Evolutionary conservation across 2,797 vertebrate species (phyloP).

Genomic region (Fundulus diaphanus): DNA sequence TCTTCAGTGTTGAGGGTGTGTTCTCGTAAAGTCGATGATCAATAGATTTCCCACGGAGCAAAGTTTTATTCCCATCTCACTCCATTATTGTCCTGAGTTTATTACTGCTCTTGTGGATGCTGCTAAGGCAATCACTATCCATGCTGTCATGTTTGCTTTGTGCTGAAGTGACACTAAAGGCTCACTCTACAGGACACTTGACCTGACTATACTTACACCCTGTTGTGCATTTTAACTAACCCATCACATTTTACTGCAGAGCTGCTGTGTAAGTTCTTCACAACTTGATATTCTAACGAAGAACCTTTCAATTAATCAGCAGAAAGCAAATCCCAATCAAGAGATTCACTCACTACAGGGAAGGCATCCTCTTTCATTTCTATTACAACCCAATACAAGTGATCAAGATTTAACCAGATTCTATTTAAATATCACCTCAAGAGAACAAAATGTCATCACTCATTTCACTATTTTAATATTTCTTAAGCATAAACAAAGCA

Average conservation of each 20-base stretch:
- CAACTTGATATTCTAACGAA: too few relatives aligned
- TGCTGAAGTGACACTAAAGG: constrained; percentile 24
- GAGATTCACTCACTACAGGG: too few relatives aligned
- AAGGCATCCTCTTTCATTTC: too few relatives aligned
- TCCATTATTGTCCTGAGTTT: constrained; percentile 53
- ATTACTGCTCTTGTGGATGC: constrained; percentile 44
- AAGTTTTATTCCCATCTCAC: constrained; percentile 39
- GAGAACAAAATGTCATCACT: too few relatives aligned
- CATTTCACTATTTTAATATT: too few relatives aligned
- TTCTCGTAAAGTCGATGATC: constrained; percentile 30
- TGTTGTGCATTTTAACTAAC: constrained; percentile 11
- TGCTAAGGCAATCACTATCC: constrained; percentile 44
- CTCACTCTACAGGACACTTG: constrained; percentile 16
- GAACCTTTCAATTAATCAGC: too few relatives aligned
- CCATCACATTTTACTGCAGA: constrained; percentile 26
- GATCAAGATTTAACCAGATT: too few relatives aligned
- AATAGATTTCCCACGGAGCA: constrained; percentile 47
- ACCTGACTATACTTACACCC: constrained; percentile 45
- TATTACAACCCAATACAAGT: too few relatives aligned
- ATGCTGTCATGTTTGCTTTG: constrained; percentile 44
- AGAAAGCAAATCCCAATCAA: not conserved
- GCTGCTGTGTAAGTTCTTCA: not conserved
- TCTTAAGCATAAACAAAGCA: too few relatives aligned
- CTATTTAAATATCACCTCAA: too few relatives aligned
- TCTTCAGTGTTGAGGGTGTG: constrained; percentile 37